A percentile compares a stretch with the other conserved stretches of the same genome.
phyloP scores from a whole-genome alignment of 2,797 vertebrate genomes.

The Potorous gilbertii region DNA sequence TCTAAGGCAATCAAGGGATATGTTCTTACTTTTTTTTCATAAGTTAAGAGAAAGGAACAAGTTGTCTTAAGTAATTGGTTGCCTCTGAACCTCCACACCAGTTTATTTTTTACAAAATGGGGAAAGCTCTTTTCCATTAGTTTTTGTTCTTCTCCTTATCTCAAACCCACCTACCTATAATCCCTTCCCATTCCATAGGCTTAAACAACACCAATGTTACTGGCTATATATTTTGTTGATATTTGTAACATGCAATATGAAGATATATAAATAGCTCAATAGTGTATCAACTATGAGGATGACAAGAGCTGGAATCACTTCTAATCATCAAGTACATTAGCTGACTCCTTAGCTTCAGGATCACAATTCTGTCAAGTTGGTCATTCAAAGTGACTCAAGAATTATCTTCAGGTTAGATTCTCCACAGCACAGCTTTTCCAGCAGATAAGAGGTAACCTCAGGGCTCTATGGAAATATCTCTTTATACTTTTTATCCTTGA shows the following conservation, averaged over 20 bases:
- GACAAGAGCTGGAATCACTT: not conserved
- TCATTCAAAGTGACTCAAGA: not conserved
- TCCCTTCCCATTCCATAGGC: not conserved
- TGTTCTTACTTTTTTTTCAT: not conserved
- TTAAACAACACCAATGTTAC: not conserved
- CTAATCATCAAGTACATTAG: not conserved
- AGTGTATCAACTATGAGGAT: not conserved
- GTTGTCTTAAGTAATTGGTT: not conserved
- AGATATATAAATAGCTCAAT: not conserved
- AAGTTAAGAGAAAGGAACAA: not conserved
- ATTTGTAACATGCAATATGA: not conserved
- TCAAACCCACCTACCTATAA: not conserved
- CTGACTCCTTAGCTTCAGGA: not conserved
- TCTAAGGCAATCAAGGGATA: not conserved
- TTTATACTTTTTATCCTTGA: not conserved
- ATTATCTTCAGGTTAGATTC: not conserved
- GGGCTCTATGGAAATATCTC: not conserved
- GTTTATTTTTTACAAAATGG: not conserved
- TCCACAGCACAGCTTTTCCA: not conserved
- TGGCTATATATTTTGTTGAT: not conserved
- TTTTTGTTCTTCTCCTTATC: not conserved
- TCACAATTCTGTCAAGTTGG: not conserved
- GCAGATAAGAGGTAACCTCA: not conserved
- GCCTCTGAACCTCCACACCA: not conserved
- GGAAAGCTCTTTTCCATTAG: not conserved